Evolutionary conservation across 2,888 invertebrate species (phyloP).

Genomic region (Colletes collaris): DNA sequence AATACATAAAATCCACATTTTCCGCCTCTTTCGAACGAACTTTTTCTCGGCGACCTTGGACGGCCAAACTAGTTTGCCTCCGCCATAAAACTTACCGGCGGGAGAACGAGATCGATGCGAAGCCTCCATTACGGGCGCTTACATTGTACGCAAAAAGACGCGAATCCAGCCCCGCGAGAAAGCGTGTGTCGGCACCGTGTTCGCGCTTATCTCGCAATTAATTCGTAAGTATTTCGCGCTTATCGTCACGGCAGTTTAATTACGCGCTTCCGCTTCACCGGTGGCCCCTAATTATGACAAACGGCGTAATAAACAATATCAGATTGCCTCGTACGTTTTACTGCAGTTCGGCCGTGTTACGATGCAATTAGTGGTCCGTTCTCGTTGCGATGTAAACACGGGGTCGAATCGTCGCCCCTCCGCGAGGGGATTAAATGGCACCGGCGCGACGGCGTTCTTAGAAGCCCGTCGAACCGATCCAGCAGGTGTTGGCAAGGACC

Average conservation of each 20-base stretch:
- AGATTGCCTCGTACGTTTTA: conserved; percentile 60
- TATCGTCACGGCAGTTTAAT: conserved; percentile 55
- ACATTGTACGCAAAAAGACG: too few species aligned
- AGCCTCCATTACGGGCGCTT: too few species aligned
- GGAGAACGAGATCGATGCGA: too few species aligned
- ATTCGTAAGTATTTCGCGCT: conserved; percentile 57
- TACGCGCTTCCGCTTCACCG: conserved; percentile 46
- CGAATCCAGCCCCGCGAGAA: not conserved
- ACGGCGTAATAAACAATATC: conserved; percentile 61
- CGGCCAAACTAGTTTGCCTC: too few species aligned
- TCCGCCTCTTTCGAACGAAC: too few species aligned
- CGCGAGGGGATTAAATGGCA: conserved; percentile 49
- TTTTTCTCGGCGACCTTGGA: too few species aligned
- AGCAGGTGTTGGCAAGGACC: conserved; percentile 57
- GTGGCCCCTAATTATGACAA: conserved; percentile 59
- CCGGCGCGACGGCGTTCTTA: conserved; percentile 22
- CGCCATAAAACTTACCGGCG: too few species aligned
- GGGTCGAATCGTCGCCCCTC: conserved; percentile 38
- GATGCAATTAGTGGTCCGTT: conserved; percentile 57
- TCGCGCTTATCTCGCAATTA: conserved; percentile 53
- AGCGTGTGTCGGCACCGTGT: not conserved
- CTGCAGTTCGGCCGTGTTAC: conserved; percentile 48
- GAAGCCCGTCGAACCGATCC: conserved; percentile 29
- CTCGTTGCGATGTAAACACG: conserved; percentile 44
- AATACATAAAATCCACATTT: too few species aligned